phyloP scores from a whole-genome alignment of 2,113 vertebrate genomes.

The Sisor rabdophorus region DNA sequence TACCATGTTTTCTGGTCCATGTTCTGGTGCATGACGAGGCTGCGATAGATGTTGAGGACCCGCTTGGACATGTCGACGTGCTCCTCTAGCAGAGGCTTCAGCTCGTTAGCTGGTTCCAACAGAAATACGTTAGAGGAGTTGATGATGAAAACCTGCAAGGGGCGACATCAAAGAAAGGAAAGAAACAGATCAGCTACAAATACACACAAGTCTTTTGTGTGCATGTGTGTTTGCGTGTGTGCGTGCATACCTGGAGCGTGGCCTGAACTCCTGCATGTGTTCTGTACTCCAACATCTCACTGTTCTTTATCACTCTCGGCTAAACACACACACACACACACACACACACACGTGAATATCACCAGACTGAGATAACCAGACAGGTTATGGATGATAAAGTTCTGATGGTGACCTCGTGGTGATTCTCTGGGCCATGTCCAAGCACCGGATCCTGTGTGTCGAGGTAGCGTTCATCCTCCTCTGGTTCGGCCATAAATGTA shows the following conservation, averaged over 20 bases:
- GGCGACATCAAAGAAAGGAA: not conserved
- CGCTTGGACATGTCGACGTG: slow-evolving; percentile 99
- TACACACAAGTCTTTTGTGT: not conserved
- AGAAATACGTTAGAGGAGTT: slow-evolving; percentile 96
- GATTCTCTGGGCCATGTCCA: slow-evolving; percentile 69
- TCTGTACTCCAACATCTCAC: slow-evolving; percentile 79
- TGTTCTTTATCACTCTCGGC: slow-evolving; percentile 73
- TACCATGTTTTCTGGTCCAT: slow-evolving; percentile 99
- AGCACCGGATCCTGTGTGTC: slow-evolving; percentile 66
- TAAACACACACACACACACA: slow-evolving; percentile 56
- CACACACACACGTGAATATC: not conserved
- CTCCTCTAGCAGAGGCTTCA: slow-evolving; percentile 89
- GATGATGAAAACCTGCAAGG: slow-evolving; percentile 86
- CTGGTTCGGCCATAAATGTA: slow-evolving; percentile 93
- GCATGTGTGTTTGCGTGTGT: not conserved
- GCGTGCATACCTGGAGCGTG: slow-evolving; percentile 82
- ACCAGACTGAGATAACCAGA: not conserved
- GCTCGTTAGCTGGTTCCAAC: slow-evolving; percentile 93
- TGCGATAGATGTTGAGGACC: slow-evolving; percentile 97
- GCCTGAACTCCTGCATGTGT: slow-evolving; percentile 87
- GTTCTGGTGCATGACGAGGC: slow-evolving; percentile 95
- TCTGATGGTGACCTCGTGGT: slow-evolving; percentile 65
- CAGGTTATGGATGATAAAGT: not conserved
- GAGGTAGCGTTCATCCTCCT: slow-evolving; percentile 68
- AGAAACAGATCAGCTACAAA: not conserved